These are phyloP conservation scores for Liasis olivaceus DNA, from an alignment of 2,797 vertebrate species.

Conservation along the genomic window DNA sequence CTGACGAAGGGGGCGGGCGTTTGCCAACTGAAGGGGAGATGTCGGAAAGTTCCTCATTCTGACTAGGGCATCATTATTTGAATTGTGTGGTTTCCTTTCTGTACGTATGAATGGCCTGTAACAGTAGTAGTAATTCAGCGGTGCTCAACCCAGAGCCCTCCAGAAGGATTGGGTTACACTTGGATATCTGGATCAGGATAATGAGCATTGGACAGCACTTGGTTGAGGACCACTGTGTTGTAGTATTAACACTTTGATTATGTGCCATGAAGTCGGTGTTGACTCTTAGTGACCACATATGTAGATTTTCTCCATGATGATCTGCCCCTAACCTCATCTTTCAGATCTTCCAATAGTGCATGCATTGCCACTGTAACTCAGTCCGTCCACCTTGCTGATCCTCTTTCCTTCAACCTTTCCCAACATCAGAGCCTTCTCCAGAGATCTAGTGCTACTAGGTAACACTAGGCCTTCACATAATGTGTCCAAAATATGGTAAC, in stretches of 20 bases:
- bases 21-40: background rate
- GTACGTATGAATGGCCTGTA: background rate
- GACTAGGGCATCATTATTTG: background rate
- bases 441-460: background rate
- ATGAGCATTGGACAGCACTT: background rate
- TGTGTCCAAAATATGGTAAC: background rate
- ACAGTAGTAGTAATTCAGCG: background rate
- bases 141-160: background rate
- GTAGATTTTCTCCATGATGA: background rate
- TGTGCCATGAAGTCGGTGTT: background rate
- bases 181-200: background rate
- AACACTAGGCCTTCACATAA: background rate
- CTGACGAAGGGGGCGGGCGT: background rate
- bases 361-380: background rate
- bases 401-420: too few species aligned
- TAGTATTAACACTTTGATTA: background rate
- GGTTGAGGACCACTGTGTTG: background rate
- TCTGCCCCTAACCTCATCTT: background rate
- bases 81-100: background rate
- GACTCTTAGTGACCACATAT: background rate
- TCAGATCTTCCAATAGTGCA: background rate
- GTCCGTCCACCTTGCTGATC: background rate
- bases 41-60: background rate
- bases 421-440: background rate
- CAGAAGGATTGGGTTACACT: background rate